Evolutionary conservation across 2,888 invertebrate genomes (phyloP).

Genomic region (Salticus scenicus): DNA sequence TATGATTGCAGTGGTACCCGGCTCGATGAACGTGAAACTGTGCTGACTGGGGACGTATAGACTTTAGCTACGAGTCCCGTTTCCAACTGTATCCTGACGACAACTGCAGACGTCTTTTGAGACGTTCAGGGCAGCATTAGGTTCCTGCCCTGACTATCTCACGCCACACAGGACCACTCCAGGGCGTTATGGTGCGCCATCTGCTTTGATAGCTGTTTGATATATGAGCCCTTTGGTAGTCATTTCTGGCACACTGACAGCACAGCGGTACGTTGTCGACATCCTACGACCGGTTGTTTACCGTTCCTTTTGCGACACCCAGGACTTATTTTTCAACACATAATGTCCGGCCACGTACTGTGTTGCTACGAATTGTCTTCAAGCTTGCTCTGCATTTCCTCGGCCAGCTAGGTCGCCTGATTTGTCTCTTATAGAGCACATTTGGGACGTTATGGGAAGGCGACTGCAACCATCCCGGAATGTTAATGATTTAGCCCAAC

Average conservation of each 20-base stretch:
- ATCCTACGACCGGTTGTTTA: constrained; percentile 8
- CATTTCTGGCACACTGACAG: neutral
- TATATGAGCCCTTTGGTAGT: neutral
- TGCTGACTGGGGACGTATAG: constrained; percentile 26
- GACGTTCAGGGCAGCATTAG: neutral
- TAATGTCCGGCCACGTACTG: too few species aligned
- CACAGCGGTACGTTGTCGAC: neutral
- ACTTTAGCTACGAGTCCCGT: constrained; percentile 18
- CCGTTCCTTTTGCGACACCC: neutral
- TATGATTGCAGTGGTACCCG: too few species aligned
- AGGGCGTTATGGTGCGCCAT: neutral
- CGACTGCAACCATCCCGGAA: too few species aligned
- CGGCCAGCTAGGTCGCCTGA: too few species aligned
- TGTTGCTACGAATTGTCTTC: too few species aligned
- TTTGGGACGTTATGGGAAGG: too few species aligned
- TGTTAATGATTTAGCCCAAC: neutral
- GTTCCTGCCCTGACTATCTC: neutral
- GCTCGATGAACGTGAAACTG: too few species aligned
- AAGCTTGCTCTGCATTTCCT: too few species aligned
- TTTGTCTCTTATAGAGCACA: too few species aligned
- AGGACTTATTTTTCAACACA: neutral
- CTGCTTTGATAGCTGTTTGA: neutral
- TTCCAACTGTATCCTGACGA: constrained; percentile 11
- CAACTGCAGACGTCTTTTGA: constrained; percentile 13
- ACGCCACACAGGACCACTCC: constrained; percentile 2